Conservation (phyloP, 2,113 vertebrate genomes). For the Cyanistes caeruleus region DNA sequence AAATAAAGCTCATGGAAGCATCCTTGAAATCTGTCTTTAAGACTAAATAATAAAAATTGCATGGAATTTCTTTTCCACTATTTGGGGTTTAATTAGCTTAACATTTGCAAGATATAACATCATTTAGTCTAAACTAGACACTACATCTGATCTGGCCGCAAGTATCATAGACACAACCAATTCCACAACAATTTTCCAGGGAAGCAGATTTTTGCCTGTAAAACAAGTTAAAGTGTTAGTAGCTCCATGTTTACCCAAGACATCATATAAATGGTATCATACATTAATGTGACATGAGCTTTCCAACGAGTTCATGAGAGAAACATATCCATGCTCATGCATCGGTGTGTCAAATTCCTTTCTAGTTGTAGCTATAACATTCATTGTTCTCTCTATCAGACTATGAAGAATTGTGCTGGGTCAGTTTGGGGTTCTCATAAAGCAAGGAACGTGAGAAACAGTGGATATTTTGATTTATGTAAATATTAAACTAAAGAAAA, state of each 20-base stretch:
- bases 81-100: background rate
- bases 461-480: background rate
- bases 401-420: background rate
- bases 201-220: background rate
- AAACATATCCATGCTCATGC: background rate
- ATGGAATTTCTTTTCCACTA: background rate
- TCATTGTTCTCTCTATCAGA: background rate
- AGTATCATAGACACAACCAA: background rate
- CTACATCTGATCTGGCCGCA: background rate
- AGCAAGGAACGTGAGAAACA: background rate
- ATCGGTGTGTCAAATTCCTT: background rate
- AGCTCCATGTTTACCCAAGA: background rate
- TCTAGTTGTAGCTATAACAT: background rate
- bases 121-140: background rate
- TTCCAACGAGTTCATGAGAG: background rate
- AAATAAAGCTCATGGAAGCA: background rate
- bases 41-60: background rate
- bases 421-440: background rate
- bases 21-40: background rate
- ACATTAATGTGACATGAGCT: background rate
- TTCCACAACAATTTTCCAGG: background rate
- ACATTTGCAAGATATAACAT: background rate
- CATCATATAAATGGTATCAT: background rate
- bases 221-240: background rate
- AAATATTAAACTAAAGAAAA: conserved; percentile 11